Base-by-base conservation (phyloP, 37 sponge, comb jelly and placozoan species). In the Trichoplax adhaerens region DNA sequence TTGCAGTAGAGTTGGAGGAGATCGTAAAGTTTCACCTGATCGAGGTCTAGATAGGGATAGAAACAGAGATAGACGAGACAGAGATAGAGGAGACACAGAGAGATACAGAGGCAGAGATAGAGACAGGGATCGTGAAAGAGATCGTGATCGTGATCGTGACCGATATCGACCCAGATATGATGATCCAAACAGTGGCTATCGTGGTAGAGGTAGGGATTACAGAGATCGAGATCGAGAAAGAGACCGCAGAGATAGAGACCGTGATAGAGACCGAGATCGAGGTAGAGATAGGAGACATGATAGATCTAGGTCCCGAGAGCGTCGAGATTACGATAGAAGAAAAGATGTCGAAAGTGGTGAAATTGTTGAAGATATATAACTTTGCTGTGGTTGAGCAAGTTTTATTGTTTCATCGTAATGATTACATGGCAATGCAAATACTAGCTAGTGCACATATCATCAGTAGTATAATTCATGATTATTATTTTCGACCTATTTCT, bases 181-280 rank as follows among this genome's bases (percentile, higher is more conserved):
- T 68, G 65, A 29, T 29, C 29, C 29, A 29, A 29, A 29, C 29
- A 29, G 62, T 58, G 77, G 70, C 57, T 62, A 68, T 54, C n/a
- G 73, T 49, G 77, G 77, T 56, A 82, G 82, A 64, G 82, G 77
- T 57, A 61, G 78, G 50, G 76, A 56, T 50, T 59, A 58, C 57
- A 29, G 65, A 48, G 69, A 54, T n/a, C 5, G 66, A 56, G 76
- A 75, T 54, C 76, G 76, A 58, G 68, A 66, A n/a, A 48, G 71
- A 3, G 63, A 69, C 56, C 58, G 70, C 68, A 5, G 76, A 46
- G 59, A 70, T 1, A 64, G 81, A 50, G 69, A 70, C 52, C 68
- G 81, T 1, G 74, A 75, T 52, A 63, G 74, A 3, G 65, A 65
- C 3, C 55, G 55, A 69, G 71, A 65, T 65, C 51, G 74, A 74